These are phyloP conservation scores for Conus ventricosus DNA, from an alignment of 1,140 invertebrate species.

Conservation along the genomic window DNA sequence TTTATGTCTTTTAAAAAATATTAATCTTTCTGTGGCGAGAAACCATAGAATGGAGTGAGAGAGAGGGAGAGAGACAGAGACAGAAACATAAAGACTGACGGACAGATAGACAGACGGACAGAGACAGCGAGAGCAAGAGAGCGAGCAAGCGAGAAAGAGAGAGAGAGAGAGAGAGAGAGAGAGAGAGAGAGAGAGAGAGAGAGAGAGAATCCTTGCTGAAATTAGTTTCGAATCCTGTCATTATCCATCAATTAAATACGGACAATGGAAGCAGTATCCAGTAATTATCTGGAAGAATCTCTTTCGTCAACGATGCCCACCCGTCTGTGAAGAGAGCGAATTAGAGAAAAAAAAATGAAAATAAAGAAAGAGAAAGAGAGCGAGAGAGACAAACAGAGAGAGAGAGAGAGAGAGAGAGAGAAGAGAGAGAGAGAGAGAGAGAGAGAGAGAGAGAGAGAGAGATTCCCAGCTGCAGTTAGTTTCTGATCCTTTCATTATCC, in stretches of 20 bases:
- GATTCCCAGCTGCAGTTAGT: no score
- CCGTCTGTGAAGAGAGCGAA: no score
- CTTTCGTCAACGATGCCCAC: no score
- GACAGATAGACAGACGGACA: background rate
- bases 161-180: conserved; percentile 2
- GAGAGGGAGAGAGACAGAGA: background rate
- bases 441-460: background rate
- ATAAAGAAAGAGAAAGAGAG: background rate
- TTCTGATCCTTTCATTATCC: no score
- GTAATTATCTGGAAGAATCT: no score
- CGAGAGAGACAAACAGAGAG: conserved; percentile 29
- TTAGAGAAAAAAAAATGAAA: background rate
- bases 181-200: conserved; percentile 21
- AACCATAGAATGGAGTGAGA: no score
- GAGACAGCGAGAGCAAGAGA: conserved; percentile 21
- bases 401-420: background rate
- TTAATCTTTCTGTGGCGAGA: no score
- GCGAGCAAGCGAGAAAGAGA: conserved; percentile 21
- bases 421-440: conserved; percentile 14
- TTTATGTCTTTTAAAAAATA: no score
- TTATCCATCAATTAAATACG: no score
- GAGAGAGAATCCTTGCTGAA: background rate
- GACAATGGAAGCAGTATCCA: no score
- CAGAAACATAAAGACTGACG: background rate
- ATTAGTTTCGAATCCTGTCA: no score